Percentiles rank a stretch among this genome's conserved stretches.
These are phyloP conservation scores for Lordiphosa mommai DNA, from an alignment of 1,140 invertebrate species.

Conservation along the genomic window DNA sequence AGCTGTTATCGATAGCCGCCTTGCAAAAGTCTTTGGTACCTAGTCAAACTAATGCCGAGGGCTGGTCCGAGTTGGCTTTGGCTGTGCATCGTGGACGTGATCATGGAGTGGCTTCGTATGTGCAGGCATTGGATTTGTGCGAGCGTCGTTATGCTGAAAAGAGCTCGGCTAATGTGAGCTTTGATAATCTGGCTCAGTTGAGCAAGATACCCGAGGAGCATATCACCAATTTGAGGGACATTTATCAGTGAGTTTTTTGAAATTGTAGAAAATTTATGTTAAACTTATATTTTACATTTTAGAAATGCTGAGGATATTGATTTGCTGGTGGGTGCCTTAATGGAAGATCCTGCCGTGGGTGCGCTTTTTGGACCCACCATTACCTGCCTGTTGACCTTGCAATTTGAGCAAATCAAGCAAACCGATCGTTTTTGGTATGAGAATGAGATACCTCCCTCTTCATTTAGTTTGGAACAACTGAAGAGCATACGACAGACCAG, in stretches of 20 bases:
- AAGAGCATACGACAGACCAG: constrained; percentile 80
- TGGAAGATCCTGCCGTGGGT: constrained; percentile 90
- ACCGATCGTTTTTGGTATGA: constrained; percentile 97
- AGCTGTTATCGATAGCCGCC: constrained; percentile 81
- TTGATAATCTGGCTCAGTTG: constrained; percentile 44
- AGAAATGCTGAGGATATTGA: constrained; percentile 91
- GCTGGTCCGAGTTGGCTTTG: constrained; percentile 82
- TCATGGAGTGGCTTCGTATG: constrained; percentile 94
- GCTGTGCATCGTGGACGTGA: constrained; percentile 89
- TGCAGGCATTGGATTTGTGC: constrained; percentile 83
- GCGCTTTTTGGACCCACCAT: constrained; percentile 92
- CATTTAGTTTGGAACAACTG: constrained; percentile 90
- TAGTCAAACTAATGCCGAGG: constrained; percentile 60
- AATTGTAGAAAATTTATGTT: not conserved
- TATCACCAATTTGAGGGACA: constrained; percentile 69
- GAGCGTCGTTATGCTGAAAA: constrained; percentile 81
- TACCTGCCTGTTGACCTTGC: constrained; percentile 89
- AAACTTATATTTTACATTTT: constrained; percentile 3
- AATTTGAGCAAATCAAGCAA: constrained; percentile 89
- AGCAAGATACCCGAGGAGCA: constrained; percentile 71
- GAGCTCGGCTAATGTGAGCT: constrained; percentile 58
- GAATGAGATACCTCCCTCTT: constrained; percentile 94
- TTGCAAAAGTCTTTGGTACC: constrained; percentile 78
- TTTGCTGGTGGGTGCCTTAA: constrained; percentile 89
- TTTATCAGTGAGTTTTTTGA: constrained; percentile 60